A percentile compares a stretch with the other conserved stretches of the same genome.
Conservation (phyloP, 2,888 invertebrate species). For the Heliconius charithonia region DNA sequence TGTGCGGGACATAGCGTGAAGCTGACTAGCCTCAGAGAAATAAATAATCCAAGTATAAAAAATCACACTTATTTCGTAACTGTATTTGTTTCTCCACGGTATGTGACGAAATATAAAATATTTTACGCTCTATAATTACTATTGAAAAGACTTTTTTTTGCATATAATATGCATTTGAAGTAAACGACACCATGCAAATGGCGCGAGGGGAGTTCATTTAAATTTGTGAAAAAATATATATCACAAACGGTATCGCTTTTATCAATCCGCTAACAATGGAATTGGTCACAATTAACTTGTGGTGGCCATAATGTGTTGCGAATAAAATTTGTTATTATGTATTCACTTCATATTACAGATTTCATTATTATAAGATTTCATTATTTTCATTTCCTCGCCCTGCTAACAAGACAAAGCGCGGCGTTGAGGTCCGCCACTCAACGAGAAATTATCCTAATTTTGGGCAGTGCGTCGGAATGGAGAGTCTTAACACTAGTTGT, state of each 20-base stretch:
- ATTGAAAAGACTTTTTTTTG: slow-evolving; percentile 24
- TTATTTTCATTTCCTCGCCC: too few relatives aligned
- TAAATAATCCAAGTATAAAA: too few relatives aligned
- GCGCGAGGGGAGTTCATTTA: slow-evolving; percentile 74
- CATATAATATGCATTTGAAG: slow-evolving; percentile 58
- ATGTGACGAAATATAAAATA: slow-evolving; percentile 4
- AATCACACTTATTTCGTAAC: neutral
- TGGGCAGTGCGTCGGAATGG: too few relatives aligned
- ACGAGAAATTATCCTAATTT: too few relatives aligned
- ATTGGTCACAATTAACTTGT: slow-evolving; percentile 63
- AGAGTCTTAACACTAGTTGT: too few relatives aligned
- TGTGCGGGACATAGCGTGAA: too few relatives aligned
- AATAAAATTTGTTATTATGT: neutral
- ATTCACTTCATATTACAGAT: neutral
- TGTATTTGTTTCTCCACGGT: neutral
- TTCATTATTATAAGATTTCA: too few relatives aligned
- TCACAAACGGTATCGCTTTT: slow-evolving; percentile 80
- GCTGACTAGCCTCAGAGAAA: too few relatives aligned
- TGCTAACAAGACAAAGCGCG: too few relatives aligned
- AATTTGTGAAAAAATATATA: slow-evolving; percentile 70
- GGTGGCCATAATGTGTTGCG: slow-evolving; percentile 56
- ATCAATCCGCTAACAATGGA: slow-evolving; percentile 73
- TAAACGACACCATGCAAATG: slow-evolving; percentile 74
- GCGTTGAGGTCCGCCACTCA: too few relatives aligned
- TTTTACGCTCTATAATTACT: slow-evolving; percentile 22